Conservation (phyloP, 2,113 vertebrate species). For the Sebastes schlegelii region DNA sequence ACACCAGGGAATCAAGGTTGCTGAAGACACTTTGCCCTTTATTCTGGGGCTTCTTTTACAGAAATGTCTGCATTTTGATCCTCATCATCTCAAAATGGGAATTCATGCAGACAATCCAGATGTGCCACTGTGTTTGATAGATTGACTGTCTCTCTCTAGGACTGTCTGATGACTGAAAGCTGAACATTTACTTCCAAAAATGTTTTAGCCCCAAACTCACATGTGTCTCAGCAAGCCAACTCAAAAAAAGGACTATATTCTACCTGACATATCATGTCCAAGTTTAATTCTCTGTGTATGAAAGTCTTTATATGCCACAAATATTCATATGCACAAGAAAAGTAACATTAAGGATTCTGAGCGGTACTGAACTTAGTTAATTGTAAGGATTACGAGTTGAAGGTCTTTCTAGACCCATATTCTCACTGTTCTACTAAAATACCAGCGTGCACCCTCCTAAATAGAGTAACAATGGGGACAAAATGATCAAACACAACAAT, state of each 20-base stretch:
- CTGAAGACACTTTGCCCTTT: constrained; percentile 6
- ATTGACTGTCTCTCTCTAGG: not conserved
- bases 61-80: not conserved
- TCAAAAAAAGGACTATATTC: not conserved
- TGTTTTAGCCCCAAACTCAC: not conserved
- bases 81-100: not conserved
- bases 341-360: not conserved
- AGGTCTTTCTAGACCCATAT: not conserved
- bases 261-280: not conserved
- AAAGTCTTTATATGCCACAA: not conserved
- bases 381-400: not conserved
- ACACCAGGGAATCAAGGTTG: constrained; percentile 33
- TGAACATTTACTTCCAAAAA: not conserved
- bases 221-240: not conserved
- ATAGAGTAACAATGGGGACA: constrained; percentile 27
- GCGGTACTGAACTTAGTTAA: not conserved
- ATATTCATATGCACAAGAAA: not conserved
- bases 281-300: not conserved
- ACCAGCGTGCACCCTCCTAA: not conserved
- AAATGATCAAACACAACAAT: constrained; percentile 56
- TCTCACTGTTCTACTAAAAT: not conserved
- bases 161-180: not conserved
- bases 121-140: not conserved
- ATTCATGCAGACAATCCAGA: not conserved
- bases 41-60: not conserved